These are phyloP conservation scores for Rhopalosiphum maidis DNA, from an alignment of 1,140 invertebrate species.

Conservation along the genomic window DNA sequence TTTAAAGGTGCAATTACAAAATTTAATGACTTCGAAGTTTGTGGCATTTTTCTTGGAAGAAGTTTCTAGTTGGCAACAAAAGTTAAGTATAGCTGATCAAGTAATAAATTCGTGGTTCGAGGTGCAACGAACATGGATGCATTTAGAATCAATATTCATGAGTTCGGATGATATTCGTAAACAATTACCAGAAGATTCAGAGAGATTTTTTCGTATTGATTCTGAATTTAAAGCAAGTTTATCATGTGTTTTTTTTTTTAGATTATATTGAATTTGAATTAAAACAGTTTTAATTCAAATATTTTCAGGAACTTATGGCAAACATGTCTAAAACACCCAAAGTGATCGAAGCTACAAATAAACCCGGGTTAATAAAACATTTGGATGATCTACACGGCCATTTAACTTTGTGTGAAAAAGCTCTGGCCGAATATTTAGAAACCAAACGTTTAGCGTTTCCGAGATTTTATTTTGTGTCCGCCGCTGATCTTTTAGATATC, in stretches of 20 bases:
- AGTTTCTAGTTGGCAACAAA: conserved; percentile 93
- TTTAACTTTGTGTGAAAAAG: conserved; percentile 94
- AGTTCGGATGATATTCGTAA: conserved; percentile 95
- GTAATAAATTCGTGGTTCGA: conserved; percentile 94
- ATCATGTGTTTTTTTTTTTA: background rate
- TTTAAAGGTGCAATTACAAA: conserved; percentile 85
- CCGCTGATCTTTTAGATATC: conserved; percentile 94
- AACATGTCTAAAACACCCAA: conserved; percentile 81
- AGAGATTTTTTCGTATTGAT: conserved; percentile 91
- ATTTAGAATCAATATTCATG: conserved; percentile 97
- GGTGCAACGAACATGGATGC: conserved; percentile 95
- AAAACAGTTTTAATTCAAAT: background rate
- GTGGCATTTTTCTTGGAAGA: conserved; percentile 94
- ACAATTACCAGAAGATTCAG: conserved; percentile 91
- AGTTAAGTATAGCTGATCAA: conserved; percentile 91
- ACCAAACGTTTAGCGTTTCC: conserved; percentile 97
- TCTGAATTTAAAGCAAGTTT: conserved; percentile 79
- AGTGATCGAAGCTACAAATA: conserved; percentile 89
- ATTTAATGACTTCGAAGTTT: conserved; percentile 95
- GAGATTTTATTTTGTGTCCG: conserved; percentile 96
- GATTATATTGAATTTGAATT: background rate
- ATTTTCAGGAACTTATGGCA: conserved; percentile 67
- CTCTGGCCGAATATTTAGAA: conserved; percentile 94
- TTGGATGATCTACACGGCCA: conserved; percentile 85
- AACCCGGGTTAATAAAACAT: conserved; percentile 76